Percentiles rank a stretch among this genome's conserved stretches.
These are phyloP conservation scores for Pollimyrus isidori DNA, from an alignment of 2,113 vertebrate genomes.

Conservation along the genomic window DNA sequence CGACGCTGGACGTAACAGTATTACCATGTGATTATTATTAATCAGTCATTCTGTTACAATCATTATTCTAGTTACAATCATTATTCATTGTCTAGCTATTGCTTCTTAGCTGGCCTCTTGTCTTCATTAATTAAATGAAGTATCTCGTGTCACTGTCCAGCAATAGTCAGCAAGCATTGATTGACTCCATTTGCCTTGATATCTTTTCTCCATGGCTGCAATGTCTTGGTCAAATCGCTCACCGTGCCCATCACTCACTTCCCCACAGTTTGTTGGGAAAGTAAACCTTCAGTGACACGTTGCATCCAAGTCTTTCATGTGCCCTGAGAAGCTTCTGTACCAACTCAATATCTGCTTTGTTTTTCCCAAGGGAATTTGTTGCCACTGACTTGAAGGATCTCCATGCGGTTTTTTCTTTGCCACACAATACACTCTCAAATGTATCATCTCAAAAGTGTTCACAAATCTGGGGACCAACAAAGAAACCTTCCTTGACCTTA, in stretches of 20 bases:
- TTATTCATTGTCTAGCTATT: background rate
- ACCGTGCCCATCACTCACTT: background rate
- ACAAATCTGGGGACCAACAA: background rate
- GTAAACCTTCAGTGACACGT: background rate
- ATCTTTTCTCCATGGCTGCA: background rate
- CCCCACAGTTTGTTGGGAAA: background rate
- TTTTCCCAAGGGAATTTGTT: too few species aligned
- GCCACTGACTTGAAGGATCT: background rate
- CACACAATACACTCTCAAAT: background rate
- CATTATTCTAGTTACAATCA: background rate
- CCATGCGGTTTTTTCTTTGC: background rate
- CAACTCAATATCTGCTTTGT: background rate
- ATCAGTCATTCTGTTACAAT: background rate
- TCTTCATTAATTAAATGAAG: too few species aligned
- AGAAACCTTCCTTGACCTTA: background rate
- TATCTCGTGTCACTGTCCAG: too few species aligned
- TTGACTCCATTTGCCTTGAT: background rate
- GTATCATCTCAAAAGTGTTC: background rate
- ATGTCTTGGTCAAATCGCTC: background rate
- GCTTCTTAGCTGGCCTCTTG: too few species aligned
- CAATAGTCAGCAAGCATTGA: too few species aligned
- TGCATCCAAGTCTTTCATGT: background rate
- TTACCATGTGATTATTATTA: background rate
- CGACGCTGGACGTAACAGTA: background rate
- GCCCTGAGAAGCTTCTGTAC: background rate